Evolutionary conservation across 2,113 vertebrate species (phyloP).

Genomic region (Dolichotis patagonum): DNA sequence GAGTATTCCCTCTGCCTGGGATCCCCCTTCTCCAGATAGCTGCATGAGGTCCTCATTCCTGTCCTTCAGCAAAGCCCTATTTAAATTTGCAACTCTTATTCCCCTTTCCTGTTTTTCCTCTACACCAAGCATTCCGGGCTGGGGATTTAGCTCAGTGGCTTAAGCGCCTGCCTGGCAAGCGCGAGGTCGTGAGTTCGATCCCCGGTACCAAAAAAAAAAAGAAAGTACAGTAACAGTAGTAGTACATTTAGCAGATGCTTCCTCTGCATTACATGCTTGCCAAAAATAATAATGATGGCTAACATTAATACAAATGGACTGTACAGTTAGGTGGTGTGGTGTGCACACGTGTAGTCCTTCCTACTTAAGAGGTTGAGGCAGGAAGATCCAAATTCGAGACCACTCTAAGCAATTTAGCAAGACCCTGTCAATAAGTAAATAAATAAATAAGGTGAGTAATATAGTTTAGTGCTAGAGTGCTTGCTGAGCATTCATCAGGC

Average conservation of each 20-base stretch:
- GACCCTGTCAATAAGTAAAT: not conserved
- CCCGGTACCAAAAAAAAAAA: too few relatives aligned
- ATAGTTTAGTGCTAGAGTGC: not conserved
- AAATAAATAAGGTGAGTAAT: not conserved
- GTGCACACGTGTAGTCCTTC: not conserved
- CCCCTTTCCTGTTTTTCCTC: slow-evolving; percentile 7
- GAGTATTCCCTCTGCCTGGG: not conserved
- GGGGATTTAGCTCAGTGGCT: too few relatives aligned
- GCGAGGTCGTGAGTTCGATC: too few relatives aligned
- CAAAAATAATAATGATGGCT: not conserved
- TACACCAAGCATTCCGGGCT: not conserved
- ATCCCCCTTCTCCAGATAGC: not conserved
- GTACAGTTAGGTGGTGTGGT: not conserved
- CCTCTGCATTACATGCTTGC: not conserved
- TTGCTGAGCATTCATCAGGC: not conserved
- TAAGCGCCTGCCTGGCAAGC: too few relatives aligned
- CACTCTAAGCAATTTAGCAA: not conserved
- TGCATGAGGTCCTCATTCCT: slow-evolving; percentile 9
- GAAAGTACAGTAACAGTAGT: not conserved
- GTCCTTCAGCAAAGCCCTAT: slow-evolving; percentile 1
- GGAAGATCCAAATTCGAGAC: not conserved
- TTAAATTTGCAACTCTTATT: not conserved
- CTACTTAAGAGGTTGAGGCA: not conserved
- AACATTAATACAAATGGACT: not conserved
- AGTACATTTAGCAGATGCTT: not conserved